Conservation (phyloP, 1,140 invertebrate genomes). For the Zaprionus taronus region DNA sequence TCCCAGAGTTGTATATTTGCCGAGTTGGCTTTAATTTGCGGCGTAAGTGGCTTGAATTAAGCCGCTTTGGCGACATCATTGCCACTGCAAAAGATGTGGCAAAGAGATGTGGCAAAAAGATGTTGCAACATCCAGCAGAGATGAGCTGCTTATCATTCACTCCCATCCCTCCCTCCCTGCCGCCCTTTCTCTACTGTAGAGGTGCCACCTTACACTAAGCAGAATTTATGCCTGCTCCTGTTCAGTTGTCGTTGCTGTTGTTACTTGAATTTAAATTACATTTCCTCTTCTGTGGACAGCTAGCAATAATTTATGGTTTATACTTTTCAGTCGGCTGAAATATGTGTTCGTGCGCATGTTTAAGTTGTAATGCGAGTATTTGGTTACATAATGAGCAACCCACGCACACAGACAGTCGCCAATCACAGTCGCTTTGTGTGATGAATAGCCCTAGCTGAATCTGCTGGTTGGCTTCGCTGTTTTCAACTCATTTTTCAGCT, state of each 20-base stretch:
- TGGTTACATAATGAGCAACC: slow-evolving; percentile 19
- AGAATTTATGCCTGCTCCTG: slow-evolving; percentile 29
- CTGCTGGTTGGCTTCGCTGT: neutral
- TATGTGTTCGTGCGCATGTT: slow-evolving; percentile 3
- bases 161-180: neutral
- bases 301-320: slow-evolving; percentile 32
- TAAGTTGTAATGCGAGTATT: slow-evolving; percentile 25
- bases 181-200: neutral
- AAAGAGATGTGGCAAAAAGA: slow-evolving; percentile 17
- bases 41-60: slow-evolving; percentile 38
- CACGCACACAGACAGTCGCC: neutral
- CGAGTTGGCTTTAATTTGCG: slow-evolving; percentile 62
- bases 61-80: slow-evolving; percentile 37
- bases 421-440: slow-evolving; percentile 31
- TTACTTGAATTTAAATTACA: slow-evolving; percentile 39
- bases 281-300: slow-evolving; percentile 23
- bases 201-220: slow-evolving; percentile 1
- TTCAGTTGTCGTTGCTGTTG: slow-evolving; percentile 9
- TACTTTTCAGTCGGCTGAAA: slow-evolving; percentile 2
- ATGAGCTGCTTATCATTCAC: slow-evolving; percentile 23
- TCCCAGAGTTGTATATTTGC: slow-evolving; percentile 42
- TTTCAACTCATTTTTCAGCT: slow-evolving; percentile 34
- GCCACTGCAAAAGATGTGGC: slow-evolving; percentile 17
- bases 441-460: slow-evolving; percentile 29
- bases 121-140: slow-evolving; percentile 16